Base-by-base conservation (phyloP, 2,797 vertebrate species). In the Lerista edwardsae region DNA sequence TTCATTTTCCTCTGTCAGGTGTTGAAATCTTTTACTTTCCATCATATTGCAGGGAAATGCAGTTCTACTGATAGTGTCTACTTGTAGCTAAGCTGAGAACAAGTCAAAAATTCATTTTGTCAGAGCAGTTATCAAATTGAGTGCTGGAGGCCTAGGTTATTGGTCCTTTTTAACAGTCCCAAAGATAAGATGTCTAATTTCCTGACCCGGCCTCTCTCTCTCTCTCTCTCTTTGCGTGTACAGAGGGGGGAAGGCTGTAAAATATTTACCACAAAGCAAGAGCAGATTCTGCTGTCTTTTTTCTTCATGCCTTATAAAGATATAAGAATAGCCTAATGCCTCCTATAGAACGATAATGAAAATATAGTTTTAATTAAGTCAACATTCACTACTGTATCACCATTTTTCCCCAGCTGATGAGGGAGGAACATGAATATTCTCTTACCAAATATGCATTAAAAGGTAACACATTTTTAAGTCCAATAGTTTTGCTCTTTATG, bases 161-260 rank as follows among this genome's bases (percentile, higher is more conserved):
- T 96, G 96, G 94, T 94, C 95, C 95, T 95, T 95, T 96, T 96
- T 96, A 96, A 93, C 91, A 90, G 89, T 91, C 92, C 86, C 31
- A 86, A 90, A 95, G 96, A 97, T 97, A 97, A 97, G 96, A 95
- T 95, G 93, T 96, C 96, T 97, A 95, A 97, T 97, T 97, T 97
- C 97, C 97, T 96, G 96, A 89, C 94, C 91, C 88, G 86, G 87
- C 78, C 87, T 86, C 8, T n/a, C n/a, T n/a, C n/a, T n/a, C n/a
- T n/a, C n/a, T n/a, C n/a, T n/a, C n/a, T n/a, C n/a, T n/a, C n/a
- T n/a, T n/a, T 83, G 47, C 83, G 29, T 23, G 62, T 78, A n/a
- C n/a, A n/a, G 64, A n/a, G 79, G 84, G 47, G 47, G 47, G 7
- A 14, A 14, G 41, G 41, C 85, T 80, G 67, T 92, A 91, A 95